Evolutionary conservation across 2,113 vertebrate species (phyloP).

Genomic region (Mastomys natalensis): DNA sequence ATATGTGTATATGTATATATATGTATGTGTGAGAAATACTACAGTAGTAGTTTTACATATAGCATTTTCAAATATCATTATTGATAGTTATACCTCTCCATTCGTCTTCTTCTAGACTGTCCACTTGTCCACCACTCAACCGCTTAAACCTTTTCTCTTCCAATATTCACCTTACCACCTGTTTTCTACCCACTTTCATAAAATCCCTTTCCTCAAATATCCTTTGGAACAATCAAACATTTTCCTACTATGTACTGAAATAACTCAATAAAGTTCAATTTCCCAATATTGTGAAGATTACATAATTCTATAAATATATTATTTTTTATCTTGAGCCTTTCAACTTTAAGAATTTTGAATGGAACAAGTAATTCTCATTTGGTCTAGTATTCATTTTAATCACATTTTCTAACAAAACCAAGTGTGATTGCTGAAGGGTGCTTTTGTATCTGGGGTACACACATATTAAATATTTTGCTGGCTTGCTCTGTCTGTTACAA

Average conservation of each 20-base stretch:
- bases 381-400: neutral
- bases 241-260: neutral
- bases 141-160: neutral
- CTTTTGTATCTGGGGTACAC: neutral
- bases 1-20: too few species aligned
- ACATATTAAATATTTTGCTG: neutral
- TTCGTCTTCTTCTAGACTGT: neutral
- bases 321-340: neutral
- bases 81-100: neutral
- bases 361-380: neutral
- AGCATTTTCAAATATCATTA: neutral
- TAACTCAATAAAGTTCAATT: neutral
- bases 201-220: neutral
- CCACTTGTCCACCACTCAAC: neutral
- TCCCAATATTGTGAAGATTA: neutral
- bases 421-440: neutral
- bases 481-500: neutral
- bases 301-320: neutral
- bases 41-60: neutral
- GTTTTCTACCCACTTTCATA: neutral
- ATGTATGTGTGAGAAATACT: too few species aligned
- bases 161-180: neutral
- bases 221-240: neutral
- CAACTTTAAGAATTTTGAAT: neutral
- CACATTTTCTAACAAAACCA: neutral